phyloP scores from a whole-genome alignment of 2,113 vertebrate genomes.

The Elephas maximus region DNA sequence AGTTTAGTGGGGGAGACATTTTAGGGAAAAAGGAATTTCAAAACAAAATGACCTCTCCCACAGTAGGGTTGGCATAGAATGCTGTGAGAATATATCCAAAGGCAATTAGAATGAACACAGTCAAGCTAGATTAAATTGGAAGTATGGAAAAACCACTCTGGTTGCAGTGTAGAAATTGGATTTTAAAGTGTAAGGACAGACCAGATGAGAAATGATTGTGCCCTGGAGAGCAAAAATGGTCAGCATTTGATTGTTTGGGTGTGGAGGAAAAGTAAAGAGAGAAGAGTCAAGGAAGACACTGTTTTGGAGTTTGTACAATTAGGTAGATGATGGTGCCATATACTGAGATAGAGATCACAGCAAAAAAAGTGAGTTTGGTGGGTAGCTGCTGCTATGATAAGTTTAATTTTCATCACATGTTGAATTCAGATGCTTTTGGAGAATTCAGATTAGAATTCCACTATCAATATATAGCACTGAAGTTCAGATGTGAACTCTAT shows the following conservation, averaged over 20 bases:
- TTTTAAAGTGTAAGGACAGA: neutral
- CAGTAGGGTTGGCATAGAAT: neutral
- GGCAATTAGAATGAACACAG: neutral
- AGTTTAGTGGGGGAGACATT: neutral
- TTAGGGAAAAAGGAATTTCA: neutral
- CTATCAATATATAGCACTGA: neutral
- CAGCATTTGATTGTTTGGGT: neutral
- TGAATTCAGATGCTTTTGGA: neutral
- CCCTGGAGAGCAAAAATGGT: neutral
- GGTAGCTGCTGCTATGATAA: neutral
- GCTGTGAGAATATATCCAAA: neutral
- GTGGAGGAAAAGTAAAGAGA: neutral
- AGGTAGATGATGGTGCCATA: too few species aligned
- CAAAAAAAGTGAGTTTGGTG: neutral
- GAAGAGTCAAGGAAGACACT: neutral
- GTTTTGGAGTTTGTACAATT: neutral
- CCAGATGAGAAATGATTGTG: neutral
- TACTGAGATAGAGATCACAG: neutral
- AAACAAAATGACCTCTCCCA: neutral
- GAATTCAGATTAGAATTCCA: neutral
- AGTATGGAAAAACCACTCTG: neutral
- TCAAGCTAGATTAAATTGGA: neutral
- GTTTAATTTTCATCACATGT: neutral
- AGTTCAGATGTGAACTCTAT: neutral
- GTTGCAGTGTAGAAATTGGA: neutral